phyloP scores from a whole-genome alignment of 2,113 vertebrate genomes.

The Sorex fumeus region DNA sequence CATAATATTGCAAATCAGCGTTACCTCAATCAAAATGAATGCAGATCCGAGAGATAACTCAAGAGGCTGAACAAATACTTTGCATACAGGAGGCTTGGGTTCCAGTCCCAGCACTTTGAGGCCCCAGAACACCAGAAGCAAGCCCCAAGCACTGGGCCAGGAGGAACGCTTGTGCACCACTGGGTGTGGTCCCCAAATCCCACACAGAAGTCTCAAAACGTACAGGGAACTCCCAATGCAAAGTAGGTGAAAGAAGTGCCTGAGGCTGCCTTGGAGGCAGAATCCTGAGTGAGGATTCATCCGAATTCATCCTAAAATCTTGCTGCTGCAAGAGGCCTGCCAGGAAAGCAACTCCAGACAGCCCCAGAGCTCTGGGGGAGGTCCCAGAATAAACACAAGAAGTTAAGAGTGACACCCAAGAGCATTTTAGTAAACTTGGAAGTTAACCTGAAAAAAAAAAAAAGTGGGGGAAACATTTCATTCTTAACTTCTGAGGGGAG shows the following conservation, averaged over 20 bases:
- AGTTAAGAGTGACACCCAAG: background rate
- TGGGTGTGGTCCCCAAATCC: background rate
- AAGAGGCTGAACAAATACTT: too few relatives aligned
- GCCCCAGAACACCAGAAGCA: too few relatives aligned
- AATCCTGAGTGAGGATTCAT: background rate
- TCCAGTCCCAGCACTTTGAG: too few relatives aligned
- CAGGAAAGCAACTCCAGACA: background rate
- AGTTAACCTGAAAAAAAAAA: background rate
- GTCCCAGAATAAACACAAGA: background rate
- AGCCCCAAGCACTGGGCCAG: too few relatives aligned
- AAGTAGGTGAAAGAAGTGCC: background rate
- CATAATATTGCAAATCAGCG: background rate
- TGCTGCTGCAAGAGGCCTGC: background rate
- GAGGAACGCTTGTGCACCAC: too few relatives aligned
- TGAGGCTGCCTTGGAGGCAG: background rate
- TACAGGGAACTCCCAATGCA: background rate
- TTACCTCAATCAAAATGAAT: background rate
- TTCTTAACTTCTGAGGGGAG: background rate
- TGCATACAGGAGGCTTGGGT: too few relatives aligned
- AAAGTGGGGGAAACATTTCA: conserved; percentile 15
- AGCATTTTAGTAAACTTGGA: background rate
- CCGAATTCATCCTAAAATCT: background rate
- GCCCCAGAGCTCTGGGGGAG: background rate
- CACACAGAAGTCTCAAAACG: background rate
- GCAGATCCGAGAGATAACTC: too few relatives aligned